A percentile compares a stretch with the other conserved stretches of the same genome.
These are phyloP conservation scores for Diceros bicornis DNA, from an alignment of 2,797 vertebrate species.

Conservation along the genomic window DNA sequence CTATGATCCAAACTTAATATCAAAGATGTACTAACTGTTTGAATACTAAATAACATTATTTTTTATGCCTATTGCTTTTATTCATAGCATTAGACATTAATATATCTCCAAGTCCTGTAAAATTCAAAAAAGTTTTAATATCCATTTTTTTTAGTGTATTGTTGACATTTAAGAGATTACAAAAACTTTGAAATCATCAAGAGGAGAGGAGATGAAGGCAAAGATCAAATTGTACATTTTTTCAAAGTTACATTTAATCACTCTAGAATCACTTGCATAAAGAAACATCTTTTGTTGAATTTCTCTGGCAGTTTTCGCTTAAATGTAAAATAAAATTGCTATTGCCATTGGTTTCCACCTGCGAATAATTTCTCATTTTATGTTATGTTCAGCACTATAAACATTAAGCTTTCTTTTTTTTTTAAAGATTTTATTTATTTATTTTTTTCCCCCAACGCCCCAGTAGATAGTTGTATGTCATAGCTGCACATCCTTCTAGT, in stretches of 20 bases:
- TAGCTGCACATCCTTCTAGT: too few species aligned
- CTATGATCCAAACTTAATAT: not conserved
- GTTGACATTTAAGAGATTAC: not conserved
- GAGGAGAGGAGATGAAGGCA: not conserved
- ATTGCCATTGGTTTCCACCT: not conserved
- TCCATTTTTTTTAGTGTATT: not conserved
- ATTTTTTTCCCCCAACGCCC: too few species aligned
- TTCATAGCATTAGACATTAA: not conserved
- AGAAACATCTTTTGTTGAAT: not conserved
- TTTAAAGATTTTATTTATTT: too few species aligned
- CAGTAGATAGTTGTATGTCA: too few species aligned
- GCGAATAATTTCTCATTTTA: conserved; percentile 3
- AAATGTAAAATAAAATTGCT: not conserved
- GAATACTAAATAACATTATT: not conserved
- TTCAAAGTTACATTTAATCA: not conserved
- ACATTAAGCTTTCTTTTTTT: conserved; percentile 10
- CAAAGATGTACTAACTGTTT: not conserved
- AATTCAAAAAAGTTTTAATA: not conserved
- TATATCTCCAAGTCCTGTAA: not conserved
- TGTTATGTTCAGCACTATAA: not conserved
- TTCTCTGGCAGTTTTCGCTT: not conserved
- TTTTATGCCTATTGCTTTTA: conserved; percentile 21
- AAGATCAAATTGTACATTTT: not conserved
- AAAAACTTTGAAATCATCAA: not conserved
- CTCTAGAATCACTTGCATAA: not conserved